Evolutionary conservation across 2,113 vertebrate species (phyloP), one percentile per base, ranked within the genome.

Genomic region (Rhinoderma darwinii): DNA sequence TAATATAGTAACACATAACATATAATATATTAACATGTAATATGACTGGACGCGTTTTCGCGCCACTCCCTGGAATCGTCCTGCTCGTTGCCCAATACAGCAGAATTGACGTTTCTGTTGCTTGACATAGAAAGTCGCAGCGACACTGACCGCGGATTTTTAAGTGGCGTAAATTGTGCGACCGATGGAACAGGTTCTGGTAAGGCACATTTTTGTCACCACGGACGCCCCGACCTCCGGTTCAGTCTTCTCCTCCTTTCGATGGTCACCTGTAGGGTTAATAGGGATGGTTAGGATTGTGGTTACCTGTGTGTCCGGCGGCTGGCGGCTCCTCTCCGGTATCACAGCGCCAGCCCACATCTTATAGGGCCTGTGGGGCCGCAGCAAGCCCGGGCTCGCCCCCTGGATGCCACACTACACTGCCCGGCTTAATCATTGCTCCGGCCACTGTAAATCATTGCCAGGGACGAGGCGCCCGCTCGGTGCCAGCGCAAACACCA

Each of bases 381-480:
- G 74, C 51, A 79, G 79, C 74, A 75, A 88, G 82, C 82, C 81
- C 39, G 12, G 84, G 79, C 86, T 87, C 88, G 86, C 85, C 84
- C 72, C 18, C 35, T 27, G 51, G 27, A 41, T 75, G 66, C 81
- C 72, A 18, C 61, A 22, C 43, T 63, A 22, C 44, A 22, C 27
- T 47, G 51, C 66, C 73, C 59, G 54, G 63, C 25, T 88, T 89
- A 88, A 89, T 90, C 73, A 88, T 84, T 87, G 59, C 54, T 61
- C 54, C 70, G 78, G 61, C 35, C 22, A 27, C 63, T 8, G 89
- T 91, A 91, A 92, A 91, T 89, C 82, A 92, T 90, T 91, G 79
- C 78, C 89, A 59, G 70, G 77, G 88, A 77, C 86, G 39, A 82
- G 50, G 75, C 37, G 82, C 79, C 85, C 77, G 83, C 68, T 89